These are phyloP conservation scores for Chrysaora quinquecirrha DNA, from an alignment of 30 jellyfish, hydroid and myxozoan genomes.

Conservation along the genomic window DNA sequence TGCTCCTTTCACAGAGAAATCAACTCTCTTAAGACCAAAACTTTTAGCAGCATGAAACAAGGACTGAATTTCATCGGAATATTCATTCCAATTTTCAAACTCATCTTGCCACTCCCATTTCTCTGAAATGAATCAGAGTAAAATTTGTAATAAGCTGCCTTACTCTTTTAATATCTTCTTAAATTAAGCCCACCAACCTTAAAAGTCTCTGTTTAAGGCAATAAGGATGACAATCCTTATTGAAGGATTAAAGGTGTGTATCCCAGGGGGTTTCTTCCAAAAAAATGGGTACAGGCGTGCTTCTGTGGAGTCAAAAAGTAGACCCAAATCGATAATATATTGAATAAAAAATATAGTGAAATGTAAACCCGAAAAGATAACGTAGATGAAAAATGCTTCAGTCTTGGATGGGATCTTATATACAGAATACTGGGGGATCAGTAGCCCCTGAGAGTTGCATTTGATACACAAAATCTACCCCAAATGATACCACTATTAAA, in stretches of 20 bases:
- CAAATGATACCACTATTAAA: no score
- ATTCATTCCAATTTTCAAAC: slow-evolving; percentile 58
- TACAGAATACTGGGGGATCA: no score
- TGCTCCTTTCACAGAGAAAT: slow-evolving; percentile 29
- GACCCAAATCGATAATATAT: no score
- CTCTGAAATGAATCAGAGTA: slow-evolving; percentile 1
- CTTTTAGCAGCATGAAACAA: slow-evolving; percentile 63
- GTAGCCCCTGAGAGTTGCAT: no score
- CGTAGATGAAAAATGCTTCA: no score
- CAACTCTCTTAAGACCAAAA: slow-evolving; percentile 54
- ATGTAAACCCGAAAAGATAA: no score
- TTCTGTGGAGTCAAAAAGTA: no score
- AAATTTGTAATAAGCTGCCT: not conserved
- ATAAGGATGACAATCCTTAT: not conserved
- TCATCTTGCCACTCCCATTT: slow-evolving; percentile 76
- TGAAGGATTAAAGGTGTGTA: not conserved
- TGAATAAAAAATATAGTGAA: no score
- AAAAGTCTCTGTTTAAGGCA: not conserved
- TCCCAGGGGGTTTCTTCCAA: not conserved
- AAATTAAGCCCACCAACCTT: not conserved
- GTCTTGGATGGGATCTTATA: no score
- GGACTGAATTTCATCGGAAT: slow-evolving; percentile 50
- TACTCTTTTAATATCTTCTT: no score
- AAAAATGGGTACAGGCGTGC: not conserved
- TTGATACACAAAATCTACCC: no score